phyloP scores from a whole-genome alignment of 30 jellyfish, hydroid and myxozoan species.

The Aurelia aurita region DNA sequence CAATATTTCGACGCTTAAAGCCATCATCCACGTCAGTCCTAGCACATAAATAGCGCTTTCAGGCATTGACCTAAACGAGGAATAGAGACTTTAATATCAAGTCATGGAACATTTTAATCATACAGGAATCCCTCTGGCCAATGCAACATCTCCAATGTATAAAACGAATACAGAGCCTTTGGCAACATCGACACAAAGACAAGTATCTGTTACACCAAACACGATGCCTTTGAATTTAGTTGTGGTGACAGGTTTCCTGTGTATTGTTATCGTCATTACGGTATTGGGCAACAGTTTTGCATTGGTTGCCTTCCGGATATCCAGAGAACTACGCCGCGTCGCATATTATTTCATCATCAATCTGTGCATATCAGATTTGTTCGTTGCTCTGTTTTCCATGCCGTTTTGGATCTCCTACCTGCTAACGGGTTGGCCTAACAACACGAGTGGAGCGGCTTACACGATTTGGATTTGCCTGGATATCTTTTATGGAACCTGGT shows the following conservation, averaged over 20 bases:
- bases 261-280: constrained; percentile 69
- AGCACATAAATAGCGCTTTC: no score
- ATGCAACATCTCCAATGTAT: no score
- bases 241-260: constrained; percentile 51
- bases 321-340: constrained; percentile 68
- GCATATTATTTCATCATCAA: constrained; percentile 84
- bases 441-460: constrained; percentile 44
- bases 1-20: no score
- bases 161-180: no score
- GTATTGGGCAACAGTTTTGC: constrained; percentile 83
- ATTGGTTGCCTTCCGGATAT: constrained; percentile 67
- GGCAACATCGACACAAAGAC: no score
- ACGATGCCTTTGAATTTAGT: no score
- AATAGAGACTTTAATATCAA: no score
- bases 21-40: no score
- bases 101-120: no score
- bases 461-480: constrained; percentile 70
- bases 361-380: constrained; percentile 85
- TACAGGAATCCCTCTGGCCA: no score
- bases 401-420: constrained; percentile 88
- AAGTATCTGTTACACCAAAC: no score
- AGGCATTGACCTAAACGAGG: no score
- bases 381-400: constrained; percentile 72
- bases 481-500: constrained; percentile 86
- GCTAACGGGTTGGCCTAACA: constrained; percentile 78